Evolutionary conservation across 1,140 invertebrate species (phyloP), one percentile per base, ranked within the genome.

Genomic region (Drosophila ohnishii): DNA sequence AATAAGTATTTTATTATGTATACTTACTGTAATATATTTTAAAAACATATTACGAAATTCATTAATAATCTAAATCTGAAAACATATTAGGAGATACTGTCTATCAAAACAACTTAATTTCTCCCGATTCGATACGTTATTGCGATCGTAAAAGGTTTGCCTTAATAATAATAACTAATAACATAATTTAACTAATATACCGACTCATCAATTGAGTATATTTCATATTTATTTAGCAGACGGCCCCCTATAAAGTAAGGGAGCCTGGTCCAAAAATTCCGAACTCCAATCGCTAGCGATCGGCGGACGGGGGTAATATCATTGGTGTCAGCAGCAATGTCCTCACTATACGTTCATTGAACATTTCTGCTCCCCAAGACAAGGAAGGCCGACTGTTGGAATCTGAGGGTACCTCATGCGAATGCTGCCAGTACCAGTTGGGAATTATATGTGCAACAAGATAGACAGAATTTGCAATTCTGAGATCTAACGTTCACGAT

Each of bases 331-430:
- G 83, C 83, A 87, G 76, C 83, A 87, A 87, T 87, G 64, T 63
- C 71, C 83, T 87, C 83, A 87, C 83, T 87, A 87, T 4, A 83
- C 83, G 83, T 86, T 86, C 83, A 86, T 86, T 87, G 83, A 44
- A 77, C 84, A 86, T 88, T 86, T 87, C 67, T 86, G 83, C 83
- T 86, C 83, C 83, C 83, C 83, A 86, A 86, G 83, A 86, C 83
- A 86, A 86, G 83, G 83, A 86, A 86, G 83, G 35, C 10, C 28
- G 83, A 86, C 16, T 61, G 64, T 5, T 30, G 42, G 48, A 8
- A 53, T 16, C 14, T 25, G 0, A 7, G 9, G 11, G 10, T 14
- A 64, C 32, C 50, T 79, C 10, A 53, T 42, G 19, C 37, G n/a
- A 9, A 5, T 8, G 0, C 1, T 1, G 61, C 25, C 6, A 25